A percentile compares a stretch with the other conserved stretches of the same genome.
These are phyloP conservation scores for Apaloderma vittatum DNA, from an alignment of 2,113 vertebrate genomes.

Conservation along the genomic window DNA sequence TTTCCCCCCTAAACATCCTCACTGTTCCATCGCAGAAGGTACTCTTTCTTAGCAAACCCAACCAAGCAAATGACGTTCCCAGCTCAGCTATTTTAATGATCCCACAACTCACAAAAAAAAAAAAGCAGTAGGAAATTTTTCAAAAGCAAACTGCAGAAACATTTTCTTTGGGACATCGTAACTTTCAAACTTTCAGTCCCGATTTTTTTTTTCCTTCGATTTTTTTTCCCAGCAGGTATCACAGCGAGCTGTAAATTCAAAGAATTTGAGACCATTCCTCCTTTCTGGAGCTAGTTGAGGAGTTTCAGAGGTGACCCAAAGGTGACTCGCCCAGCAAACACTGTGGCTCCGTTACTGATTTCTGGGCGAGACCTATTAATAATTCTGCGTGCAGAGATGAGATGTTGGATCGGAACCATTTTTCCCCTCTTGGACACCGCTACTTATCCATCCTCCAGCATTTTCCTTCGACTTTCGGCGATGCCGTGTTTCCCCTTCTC, in stretches of 20 bases:
- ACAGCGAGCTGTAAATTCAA: rapidly evolving
- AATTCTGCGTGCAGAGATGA: neutral
- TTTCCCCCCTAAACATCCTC: neutral
- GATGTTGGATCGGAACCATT: neutral
- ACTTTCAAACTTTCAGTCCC: neutral
- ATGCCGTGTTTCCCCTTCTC: neutral
- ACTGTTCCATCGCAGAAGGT: slow-evolving; percentile 42
- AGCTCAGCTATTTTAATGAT: slow-evolving; percentile 68
- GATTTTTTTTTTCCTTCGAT: slow-evolving; percentile 15
- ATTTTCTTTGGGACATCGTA: neutral
- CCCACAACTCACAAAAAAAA: slow-evolving; percentile 44
- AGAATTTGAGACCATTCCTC: neutral
- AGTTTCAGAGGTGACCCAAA: neutral
- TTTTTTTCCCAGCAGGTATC: neutral
- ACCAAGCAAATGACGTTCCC: slow-evolving; percentile 5
- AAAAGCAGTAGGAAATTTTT: slow-evolving; percentile 47
- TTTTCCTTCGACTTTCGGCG: neutral
- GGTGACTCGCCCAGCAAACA: neutral
- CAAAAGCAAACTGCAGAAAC: slow-evolving; percentile 27
- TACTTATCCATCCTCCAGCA: neutral
- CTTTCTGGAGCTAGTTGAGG: neutral
- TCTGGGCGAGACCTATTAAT: neutral
- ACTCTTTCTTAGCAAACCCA: slow-evolving; percentile 54
- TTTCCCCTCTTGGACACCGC: neutral
- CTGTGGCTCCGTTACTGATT: rapidly evolving